Conservation (phyloP, 2,888 invertebrate species). For the Arge pagana region DNA sequence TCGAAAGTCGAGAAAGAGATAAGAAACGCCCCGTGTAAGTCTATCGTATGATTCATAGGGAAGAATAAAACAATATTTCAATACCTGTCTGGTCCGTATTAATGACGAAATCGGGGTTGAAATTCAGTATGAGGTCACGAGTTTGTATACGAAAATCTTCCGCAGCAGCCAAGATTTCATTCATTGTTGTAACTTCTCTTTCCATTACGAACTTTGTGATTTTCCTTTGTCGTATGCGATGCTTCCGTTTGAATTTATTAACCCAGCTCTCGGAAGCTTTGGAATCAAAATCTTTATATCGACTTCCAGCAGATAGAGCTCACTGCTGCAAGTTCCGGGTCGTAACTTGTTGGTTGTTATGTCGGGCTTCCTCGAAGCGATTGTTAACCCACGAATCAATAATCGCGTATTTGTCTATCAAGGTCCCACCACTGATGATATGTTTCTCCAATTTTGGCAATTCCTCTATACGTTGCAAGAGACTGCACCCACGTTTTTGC, state of each 20-base stretch:
- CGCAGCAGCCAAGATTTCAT: neutral
- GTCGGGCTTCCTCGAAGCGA: conserved; percentile 4
- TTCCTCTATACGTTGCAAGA: conserved; percentile 10
- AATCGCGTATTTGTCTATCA: conserved; percentile 8
- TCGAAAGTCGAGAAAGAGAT: too few species aligned
- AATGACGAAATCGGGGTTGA: neutral
- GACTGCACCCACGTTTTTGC: conserved; percentile 9
- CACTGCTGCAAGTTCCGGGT: conserved; percentile 1
- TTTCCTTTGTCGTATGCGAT: neutral
- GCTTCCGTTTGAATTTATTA: neutral
- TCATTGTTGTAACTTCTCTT: neutral
- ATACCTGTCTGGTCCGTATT: conserved; percentile 17
- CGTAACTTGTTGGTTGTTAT: conserved; percentile 5
- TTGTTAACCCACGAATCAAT: conserved; percentile 19
- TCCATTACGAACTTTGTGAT: neutral
- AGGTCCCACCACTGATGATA: conserved; percentile 12
- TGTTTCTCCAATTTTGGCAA: conserved; percentile 12
- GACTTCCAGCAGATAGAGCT: conserved; percentile 12
- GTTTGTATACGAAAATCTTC: neutral
- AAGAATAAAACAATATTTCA: too few species aligned
- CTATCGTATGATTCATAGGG: too few species aligned
- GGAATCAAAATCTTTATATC: conserved; percentile 10
- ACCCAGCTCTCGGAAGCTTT: conserved; percentile 5
- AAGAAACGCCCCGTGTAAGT: too few species aligned
- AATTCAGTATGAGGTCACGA: neutral